Base-by-base conservation (phyloP, 35 echinoderm and acorn worm species). In the Strongylocentrotus purpuratus region DNA sequence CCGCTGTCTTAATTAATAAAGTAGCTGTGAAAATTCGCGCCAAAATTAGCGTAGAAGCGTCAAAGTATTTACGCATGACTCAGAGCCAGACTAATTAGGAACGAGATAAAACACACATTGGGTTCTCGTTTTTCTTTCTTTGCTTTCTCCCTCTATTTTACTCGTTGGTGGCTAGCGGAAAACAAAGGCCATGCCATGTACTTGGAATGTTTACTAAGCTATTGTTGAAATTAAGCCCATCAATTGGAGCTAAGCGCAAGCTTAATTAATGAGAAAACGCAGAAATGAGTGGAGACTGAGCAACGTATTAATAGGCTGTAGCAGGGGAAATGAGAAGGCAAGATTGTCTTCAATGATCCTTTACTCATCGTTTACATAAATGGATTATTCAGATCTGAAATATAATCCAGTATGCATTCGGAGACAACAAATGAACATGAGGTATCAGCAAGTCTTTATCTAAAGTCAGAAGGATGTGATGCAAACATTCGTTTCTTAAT, bases 201-300 rank as follows among this genome's bases (percentile, higher is more conserved):
- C 87, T 33, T 89, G 87, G 32, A 20, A 33, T 89, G 87, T 89
- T 89, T 89, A 89, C 87, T 9, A 10, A 15, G 87, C 31, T 41
- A 35, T 89, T 89, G 87, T 89, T 89, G 45, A 46, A 89, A 89
- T 89, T 89, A 89, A 89, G 45, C 32, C 20, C 32, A 31, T 89
- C 33, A 89, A 45, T 89, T 89, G 32, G 31, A 31, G 87, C 45
- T 41, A 33, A 45, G 15, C 25, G 87, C 12, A 89, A 32, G 15
- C 33, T 89, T 89, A 89, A 89, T 89, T 89, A 89, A 89, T 89
- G 33, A 89, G 87, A 89, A 89, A 89, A 89, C 87, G 87, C 32
- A 89, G n/a, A 89, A 89, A 33, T 33, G 33, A 89, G 45, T 28
- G 7, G 18, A 17, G 45, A 41, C 87, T 33, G 33, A 33, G 4